phyloP scores from a whole-genome alignment of 2,113 vertebrate species.

The Pelusios castaneus region DNA sequence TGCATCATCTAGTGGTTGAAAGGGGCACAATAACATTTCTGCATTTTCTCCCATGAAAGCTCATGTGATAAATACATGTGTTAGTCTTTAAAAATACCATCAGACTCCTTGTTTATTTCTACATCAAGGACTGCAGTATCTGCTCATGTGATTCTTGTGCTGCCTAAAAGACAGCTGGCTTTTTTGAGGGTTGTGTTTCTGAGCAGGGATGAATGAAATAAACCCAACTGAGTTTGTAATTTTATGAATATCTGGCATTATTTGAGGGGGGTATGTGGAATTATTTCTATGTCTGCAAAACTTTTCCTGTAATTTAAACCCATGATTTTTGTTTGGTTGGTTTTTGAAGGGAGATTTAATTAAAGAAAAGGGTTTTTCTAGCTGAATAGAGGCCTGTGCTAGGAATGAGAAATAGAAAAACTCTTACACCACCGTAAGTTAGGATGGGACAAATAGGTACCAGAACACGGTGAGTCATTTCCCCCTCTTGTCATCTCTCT shows the following conservation, averaged over 20 bases:
- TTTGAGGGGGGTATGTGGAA: not conserved
- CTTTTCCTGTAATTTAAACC: not conserved
- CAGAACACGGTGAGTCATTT: not conserved
- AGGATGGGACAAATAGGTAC: not conserved
- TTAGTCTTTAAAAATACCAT: too few species aligned
- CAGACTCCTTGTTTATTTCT: too few species aligned
- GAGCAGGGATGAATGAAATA: not conserved
- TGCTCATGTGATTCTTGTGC: constrained; percentile 17
- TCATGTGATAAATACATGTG: too few species aligned
- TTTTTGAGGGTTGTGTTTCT: not conserved
- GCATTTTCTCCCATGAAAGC: too few species aligned
- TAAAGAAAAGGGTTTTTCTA: not conserved
- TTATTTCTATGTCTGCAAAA: not conserved
- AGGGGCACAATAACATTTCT: constrained; percentile 65
- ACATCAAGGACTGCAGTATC: constrained; percentile 53
- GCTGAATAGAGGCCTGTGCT: not conserved
- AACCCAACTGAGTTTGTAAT: not conserved
- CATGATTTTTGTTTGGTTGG: not conserved
- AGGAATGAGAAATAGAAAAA: not conserved
- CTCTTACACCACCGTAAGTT: not conserved
- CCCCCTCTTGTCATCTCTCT: not conserved
- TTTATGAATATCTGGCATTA: not conserved
- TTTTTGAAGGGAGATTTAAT: not conserved
- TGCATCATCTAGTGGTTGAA: constrained; percentile 61
- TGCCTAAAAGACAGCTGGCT: constrained; percentile 24